A percentile compares a stretch with the other conserved stretches of the same genome.
Evolutionary conservation across 2,113 vertebrate species (phyloP).

Genomic region (Equus przewalskii): DNA sequence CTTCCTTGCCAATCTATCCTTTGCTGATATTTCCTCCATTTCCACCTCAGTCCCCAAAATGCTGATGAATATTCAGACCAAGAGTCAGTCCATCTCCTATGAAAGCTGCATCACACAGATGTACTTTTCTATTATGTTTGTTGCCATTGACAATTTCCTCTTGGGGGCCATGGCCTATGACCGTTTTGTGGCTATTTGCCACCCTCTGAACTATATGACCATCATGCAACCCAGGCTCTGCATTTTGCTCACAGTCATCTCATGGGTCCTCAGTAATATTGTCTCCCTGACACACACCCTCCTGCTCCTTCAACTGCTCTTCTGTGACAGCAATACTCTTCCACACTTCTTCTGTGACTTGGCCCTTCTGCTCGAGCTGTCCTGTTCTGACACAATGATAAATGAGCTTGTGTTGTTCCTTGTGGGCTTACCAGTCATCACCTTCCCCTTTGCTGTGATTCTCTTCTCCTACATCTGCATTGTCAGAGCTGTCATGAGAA

Average conservation of each 20-base stretch:
- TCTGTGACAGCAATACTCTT: conserved; percentile 68
- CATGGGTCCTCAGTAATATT: conserved; percentile 54
- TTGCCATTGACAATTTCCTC: conserved; percentile 70
- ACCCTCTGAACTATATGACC: conserved; percentile 71
- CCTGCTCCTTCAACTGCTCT: conserved; percentile 40
- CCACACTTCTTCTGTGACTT: conserved; percentile 81
- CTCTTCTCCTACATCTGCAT: conserved; percentile 77
- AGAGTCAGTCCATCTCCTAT: conserved; percentile 75
- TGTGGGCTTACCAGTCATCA: conserved; percentile 47
- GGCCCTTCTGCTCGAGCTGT: conserved; percentile 64
- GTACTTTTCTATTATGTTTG: conserved; percentile 79
- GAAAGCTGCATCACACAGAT: conserved; percentile 69
- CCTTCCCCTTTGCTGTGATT: conserved; percentile 70
- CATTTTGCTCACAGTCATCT: neutral
- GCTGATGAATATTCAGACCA: conserved; percentile 70
- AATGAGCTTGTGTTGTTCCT: conserved; percentile 63
- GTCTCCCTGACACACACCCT: conserved; percentile 70
- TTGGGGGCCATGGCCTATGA: conserved; percentile 80
- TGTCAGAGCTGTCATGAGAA: conserved; percentile 61
- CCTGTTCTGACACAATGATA: conserved; percentile 67
- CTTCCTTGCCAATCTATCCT: conserved; percentile 78
- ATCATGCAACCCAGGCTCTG: conserved; percentile 72
- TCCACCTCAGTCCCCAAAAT: conserved; percentile 78
- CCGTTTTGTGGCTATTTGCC: conserved; percentile 81
- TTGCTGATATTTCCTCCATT: conserved; percentile 73